A percentile compares a stretch with the other conserved stretches of the same genome.
Evolutionary conservation across 2,113 vertebrate genomes (phyloP).

Genomic region (Perca flavescens): DNA sequence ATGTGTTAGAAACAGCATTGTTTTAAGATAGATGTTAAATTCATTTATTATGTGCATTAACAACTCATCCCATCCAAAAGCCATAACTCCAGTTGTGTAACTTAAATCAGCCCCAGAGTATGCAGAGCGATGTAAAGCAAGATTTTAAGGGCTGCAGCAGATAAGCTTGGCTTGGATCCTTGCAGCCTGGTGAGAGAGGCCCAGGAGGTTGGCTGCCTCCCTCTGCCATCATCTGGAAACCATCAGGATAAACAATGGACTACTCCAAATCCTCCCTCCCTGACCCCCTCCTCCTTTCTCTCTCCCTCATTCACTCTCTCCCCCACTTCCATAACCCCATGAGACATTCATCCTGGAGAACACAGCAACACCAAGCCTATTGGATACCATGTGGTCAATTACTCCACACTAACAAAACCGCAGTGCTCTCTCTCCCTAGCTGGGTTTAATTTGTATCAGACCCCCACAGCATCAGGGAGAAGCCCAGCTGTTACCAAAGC

Average conservation of each 20-base stretch:
- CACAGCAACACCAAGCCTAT: constrained; percentile 84
- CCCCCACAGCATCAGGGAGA: constrained; percentile 79
- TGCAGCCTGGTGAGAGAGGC: constrained; percentile 70
- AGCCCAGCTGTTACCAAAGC: constrained; percentile 83
- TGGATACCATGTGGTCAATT: constrained; percentile 89
- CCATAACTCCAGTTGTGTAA: constrained; percentile 36
- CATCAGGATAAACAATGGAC: constrained; percentile 92
- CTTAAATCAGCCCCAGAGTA: constrained; percentile 24
- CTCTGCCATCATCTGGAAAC: constrained; percentile 91
- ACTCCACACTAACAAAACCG: constrained; percentile 89
- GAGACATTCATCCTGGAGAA: constrained; percentile 82
- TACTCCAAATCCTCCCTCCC: constrained; percentile 80
- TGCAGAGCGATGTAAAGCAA: constrained; percentile 26
- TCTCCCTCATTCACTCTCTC: constrained; percentile 39
- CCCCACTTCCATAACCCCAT: constrained; percentile 57
- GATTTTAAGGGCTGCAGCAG: constrained; percentile 82
- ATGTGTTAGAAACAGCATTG: constrained; percentile 12
- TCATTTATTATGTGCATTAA: constrained; percentile 29
- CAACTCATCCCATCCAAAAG: constrained; percentile 13
- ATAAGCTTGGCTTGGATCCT: constrained; percentile 81
- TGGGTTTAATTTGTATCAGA: constrained; percentile 85
- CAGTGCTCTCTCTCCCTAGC: constrained; percentile 68
- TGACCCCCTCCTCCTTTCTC: constrained; percentile 26
- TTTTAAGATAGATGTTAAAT: constrained; percentile 15
- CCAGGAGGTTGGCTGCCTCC: constrained; percentile 85